Evolutionary conservation across 2,888 invertebrate species (phyloP), one percentile per base, ranked within the genome.

Genomic region (Tiliacea aurago): DNA sequence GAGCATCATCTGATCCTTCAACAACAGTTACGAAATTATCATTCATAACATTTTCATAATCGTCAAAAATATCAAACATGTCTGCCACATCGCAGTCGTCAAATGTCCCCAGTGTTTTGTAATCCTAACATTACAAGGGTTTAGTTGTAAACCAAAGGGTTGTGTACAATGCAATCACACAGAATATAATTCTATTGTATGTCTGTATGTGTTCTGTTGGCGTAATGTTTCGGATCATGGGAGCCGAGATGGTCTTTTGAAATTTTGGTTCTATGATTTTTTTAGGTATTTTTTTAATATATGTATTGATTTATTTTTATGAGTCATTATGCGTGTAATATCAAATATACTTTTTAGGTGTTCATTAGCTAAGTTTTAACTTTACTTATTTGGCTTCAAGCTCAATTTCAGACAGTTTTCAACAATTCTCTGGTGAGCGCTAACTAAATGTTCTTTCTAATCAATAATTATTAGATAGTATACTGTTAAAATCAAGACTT

Each of bases 101-200:
- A 80, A 78, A 67, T 76, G 76, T 76, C 78, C 87, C 85, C 67
- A 56, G 70, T 71, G 56, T 81, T 62, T 85, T 85, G 79, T 86
- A 83, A 86, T 86, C 79, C 78, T 33, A 62, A 70, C 66, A 86
- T 86, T 87, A 87, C 87, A 78, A 76, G 79, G 84, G 86, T 45
- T 87, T 75, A 85, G 43, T 45, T 20, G 11, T 49, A 80, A 83
- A 75, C 70, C 45, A 85, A 86, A 86, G 85, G 85, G 85, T 82
- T 85, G 69, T 69, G 70, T 71, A 85, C 87, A 86, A 86, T 81
- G 76, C 83, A 85, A 81, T 87, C 85, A 86, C 72, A 87, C 84
- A 84, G 76, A 83, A 84, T 79, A 85, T 83, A 84, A 83, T 73
- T 81, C 86, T 75, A 75, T 87, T 86, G 87, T 81, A 51, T 28